Conservation (phyloP, 2,888 invertebrate genomes). For the Megaustenia siamemsis region DNA sequence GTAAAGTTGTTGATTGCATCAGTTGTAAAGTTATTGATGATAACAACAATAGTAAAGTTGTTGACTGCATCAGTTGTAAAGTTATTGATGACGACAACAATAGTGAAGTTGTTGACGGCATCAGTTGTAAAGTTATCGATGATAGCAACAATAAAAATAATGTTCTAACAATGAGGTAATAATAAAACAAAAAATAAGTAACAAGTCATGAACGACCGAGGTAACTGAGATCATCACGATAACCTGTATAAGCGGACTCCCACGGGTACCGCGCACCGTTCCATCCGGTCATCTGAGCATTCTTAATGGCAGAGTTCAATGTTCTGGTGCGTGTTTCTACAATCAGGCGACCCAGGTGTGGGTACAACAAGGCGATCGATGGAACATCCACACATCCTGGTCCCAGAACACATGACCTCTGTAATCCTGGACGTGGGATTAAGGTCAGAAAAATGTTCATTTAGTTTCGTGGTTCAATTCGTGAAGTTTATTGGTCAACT, state of each 20-base stretch:
- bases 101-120: neutral
- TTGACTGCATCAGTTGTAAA: neutral
- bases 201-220: no score
- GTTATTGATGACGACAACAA: neutral
- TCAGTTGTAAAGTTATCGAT: neutral
- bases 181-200: no score
- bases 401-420: conserved; percentile 80
- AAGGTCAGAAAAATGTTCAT: neutral
- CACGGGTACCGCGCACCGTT: conserved; percentile 77
- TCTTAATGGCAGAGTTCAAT: conserved; percentile 66
- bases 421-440: conserved; percentile 66
- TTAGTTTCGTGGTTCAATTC: no score
- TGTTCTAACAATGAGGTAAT: no score
- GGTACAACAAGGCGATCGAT: conserved; percentile 71
- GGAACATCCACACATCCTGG: conserved; percentile 80
- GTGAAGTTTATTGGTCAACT: no score
- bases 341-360: conserved; percentile 69
- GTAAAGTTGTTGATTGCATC: neutral
- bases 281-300: conserved; percentile 68
- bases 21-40: neutral
- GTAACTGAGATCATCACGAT: no score
- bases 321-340: conserved; percentile 73
- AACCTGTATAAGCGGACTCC: conserved; percentile 78
- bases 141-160: neutral
- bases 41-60: neutral